These are phyloP conservation scores for Acanthopagrus latus DNA, from an alignment of 2,797 vertebrate genomes.

Conservation along the genomic window DNA sequence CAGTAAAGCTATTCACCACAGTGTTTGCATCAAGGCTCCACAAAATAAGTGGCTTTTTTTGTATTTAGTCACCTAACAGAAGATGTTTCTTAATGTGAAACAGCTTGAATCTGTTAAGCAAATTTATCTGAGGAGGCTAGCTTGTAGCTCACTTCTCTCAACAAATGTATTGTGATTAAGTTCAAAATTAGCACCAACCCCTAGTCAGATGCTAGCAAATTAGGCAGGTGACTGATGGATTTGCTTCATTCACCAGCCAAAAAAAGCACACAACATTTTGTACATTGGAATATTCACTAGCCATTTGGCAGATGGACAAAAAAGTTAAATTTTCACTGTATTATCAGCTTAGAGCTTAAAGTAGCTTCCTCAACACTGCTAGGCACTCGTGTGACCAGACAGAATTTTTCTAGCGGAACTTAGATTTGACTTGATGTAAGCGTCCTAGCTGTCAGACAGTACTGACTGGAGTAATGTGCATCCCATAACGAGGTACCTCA, in stretches of 20 bases:
- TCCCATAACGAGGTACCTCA: background rate
- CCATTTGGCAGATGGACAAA: no score
- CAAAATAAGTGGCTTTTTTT: background rate
- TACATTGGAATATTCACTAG: no score
- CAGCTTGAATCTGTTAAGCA: background rate
- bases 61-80: background rate
- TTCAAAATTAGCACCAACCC: background rate
- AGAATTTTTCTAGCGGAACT: background rate
- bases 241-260: no score
- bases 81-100: background rate
- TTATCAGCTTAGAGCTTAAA: background rate
- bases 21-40: background rate
- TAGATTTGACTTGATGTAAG: background rate
- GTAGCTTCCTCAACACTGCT: background rate
- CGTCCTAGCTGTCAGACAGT: no score
- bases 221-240: no score
- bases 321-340: no score
- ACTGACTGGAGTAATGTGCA: background rate
- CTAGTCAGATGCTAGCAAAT: no score
- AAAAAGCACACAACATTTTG: no score
- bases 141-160: background rate
- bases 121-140: background rate
- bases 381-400: background rate
- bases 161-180: background rate
- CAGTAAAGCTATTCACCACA: background rate